Conservation (phyloP, 2,113 vertebrate species). For the Toxotes jaculatrix region DNA sequence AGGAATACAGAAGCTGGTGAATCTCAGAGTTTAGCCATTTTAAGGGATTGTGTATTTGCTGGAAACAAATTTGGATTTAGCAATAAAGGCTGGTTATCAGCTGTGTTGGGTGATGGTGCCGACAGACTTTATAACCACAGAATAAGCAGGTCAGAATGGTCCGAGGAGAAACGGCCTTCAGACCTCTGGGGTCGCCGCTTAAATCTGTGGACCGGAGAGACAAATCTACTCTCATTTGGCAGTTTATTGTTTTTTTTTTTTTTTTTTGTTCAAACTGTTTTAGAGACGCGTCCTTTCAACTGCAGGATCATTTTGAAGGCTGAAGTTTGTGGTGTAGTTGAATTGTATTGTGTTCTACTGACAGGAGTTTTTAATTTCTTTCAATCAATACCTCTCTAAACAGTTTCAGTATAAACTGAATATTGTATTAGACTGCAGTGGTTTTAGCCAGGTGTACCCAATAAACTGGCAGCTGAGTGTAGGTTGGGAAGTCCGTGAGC, state of each 20-base stretch:
- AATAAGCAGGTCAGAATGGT: slow-evolving; percentile 17
- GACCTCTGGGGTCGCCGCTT: slow-evolving; percentile 8
- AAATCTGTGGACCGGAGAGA: neutral
- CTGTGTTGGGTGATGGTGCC: neutral
- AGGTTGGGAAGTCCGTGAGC: too few species aligned
- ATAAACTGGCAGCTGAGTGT: neutral
- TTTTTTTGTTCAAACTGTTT: too few species aligned
- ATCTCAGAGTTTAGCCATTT: slow-evolving; percentile 9
- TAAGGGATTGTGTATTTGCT: neutral
- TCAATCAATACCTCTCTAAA: too few species aligned
- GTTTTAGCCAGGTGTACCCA: neutral
- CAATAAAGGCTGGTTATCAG: neutral
- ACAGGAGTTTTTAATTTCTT: too few species aligned
- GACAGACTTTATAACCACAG: neutral
- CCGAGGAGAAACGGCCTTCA: neutral
- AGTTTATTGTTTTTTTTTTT: neutral
- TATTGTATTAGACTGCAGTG: neutral
- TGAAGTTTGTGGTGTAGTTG: too few species aligned
- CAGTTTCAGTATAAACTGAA: too few species aligned
- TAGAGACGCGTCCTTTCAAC: too few species aligned
- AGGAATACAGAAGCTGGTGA: slow-evolving; percentile 13
- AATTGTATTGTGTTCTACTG: too few species aligned
- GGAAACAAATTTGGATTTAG: neutral
- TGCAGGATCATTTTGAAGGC: too few species aligned
- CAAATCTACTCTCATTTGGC: neutral